Evolutionary conservation across 1,140 invertebrate species (phyloP), one percentile per base, ranked within the genome.

Genomic region (Heterodera carotae): DNA sequence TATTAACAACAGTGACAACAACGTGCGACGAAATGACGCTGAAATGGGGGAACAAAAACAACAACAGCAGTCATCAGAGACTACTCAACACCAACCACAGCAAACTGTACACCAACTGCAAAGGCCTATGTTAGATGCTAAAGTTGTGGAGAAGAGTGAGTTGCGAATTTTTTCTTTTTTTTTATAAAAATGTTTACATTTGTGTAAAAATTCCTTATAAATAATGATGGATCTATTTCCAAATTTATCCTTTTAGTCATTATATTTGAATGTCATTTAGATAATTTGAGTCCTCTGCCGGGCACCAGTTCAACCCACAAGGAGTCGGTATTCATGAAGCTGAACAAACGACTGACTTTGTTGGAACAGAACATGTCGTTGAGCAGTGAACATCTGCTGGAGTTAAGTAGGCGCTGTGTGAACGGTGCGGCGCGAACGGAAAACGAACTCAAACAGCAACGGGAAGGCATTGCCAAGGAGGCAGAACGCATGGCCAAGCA

Each of bases 341-440:
- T 99, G 33, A 94, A 93, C 48, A 98, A 98, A 89, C 92, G 95
- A 84, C 95, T 99, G 34, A 96, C 96, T 91, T 92, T 92, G 75
- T 89, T 99, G 76, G 96, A 99, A 89, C 90, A 93, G 69, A 98
- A 99, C 88, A 95, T 98, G 91, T 96, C 95, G 3, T 89, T 98
- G 2, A 96, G 94, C 77, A 93, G 93, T 76, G 94, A 96, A 34
- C 71, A 74, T 56, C 34, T 74, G 27, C 39, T 36, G 31, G 71
- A 74, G 59, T 25, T 74, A 36, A 62, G 31, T n/a, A 74, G 33
- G 39, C 53, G 71, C 22, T 73, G 71, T 59, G 39, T 36, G 43
- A 73, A 25, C 43, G 29, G 36, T 33, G 12, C 48, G 48, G 39
- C 56, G 36, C 31, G 34, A 2, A 27, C 36, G 18, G 48, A 56